Percentiles rank a stretch among this genome's conserved stretches.
phyloP scores from a whole-genome alignment of 2,113 vertebrate genomes.

The Labeo rohita region DNA sequence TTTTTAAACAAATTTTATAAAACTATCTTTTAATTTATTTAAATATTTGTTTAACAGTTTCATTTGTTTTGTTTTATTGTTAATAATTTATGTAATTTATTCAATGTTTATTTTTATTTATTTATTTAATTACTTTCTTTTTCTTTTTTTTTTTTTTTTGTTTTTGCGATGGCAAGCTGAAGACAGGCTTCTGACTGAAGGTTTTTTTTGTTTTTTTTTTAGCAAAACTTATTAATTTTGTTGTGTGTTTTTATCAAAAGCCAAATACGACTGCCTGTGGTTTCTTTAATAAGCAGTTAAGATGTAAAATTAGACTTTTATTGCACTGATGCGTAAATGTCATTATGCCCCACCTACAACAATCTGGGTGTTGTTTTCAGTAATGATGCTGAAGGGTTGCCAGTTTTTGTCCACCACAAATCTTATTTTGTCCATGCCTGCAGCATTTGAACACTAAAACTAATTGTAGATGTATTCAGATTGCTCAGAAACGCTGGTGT shows the following conservation, averaged over 20 bases:
- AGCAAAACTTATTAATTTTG: too few relatives aligned
- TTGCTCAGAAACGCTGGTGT: background rate
- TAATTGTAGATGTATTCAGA: background rate
- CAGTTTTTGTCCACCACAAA: background rate
- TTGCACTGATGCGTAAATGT: background rate
- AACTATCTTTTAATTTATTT: too few relatives aligned
- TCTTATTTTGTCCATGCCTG: background rate
- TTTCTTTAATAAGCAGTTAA: background rate
- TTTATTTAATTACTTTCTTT: too few relatives aligned
- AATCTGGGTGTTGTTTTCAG: background rate
- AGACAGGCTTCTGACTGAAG: constrained; percentile 5
- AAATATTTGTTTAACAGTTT: too few relatives aligned
- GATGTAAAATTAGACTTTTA: background rate
- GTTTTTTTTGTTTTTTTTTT: too few relatives aligned
- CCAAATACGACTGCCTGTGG: background rate
- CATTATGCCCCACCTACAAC: background rate
- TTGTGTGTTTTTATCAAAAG: background rate
- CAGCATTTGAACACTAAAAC: background rate
- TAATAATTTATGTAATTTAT: too few relatives aligned
- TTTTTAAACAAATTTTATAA: background rate
- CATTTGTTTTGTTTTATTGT: too few relatives aligned
- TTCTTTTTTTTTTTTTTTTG: too few relatives aligned
- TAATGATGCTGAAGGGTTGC: background rate
- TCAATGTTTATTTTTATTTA: background rate
- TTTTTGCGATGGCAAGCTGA: background rate